These are phyloP conservation scores for Lucinisca nassula DNA, from an alignment of 2,888 invertebrate genomes.

Conservation along the genomic window DNA sequence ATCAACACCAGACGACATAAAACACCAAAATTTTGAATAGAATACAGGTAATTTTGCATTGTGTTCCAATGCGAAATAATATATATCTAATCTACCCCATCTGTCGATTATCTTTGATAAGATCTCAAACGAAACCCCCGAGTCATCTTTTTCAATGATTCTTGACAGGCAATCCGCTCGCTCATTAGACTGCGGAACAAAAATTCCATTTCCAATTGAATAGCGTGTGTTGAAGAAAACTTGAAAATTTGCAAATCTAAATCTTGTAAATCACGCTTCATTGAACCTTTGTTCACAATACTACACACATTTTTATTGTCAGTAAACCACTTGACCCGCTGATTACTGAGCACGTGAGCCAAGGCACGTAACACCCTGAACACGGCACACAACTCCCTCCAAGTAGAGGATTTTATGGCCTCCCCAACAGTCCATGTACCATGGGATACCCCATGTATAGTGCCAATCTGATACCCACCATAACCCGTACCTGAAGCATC, in stretches of 20 bases:
- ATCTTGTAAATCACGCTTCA: conserved; percentile 45
- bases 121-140: conserved; percentile 16
- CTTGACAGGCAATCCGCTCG: conserved; percentile 24
- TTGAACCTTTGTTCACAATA: conserved; percentile 32
- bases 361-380: conserved; percentile 25
- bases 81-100: conserved; percentile 52
- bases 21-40: conserved; percentile 58
- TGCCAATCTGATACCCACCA: conserved; percentile 39
- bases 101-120: conserved; percentile 1
- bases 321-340: conserved; percentile 48
- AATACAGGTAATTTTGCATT: conserved; percentile 51
- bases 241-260: conserved; percentile 28
- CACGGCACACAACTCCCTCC: conserved; percentile 39
- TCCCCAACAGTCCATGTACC: conserved; percentile 22
- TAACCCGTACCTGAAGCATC: conserved; percentile 23
- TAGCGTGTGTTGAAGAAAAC: background rate
- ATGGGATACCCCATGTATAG: conserved; percentile 23
- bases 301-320: conserved; percentile 28
- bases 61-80: conserved; percentile 56
- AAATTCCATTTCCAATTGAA: conserved; percentile 35
- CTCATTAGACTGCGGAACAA: conserved; percentile 9
- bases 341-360: conserved; percentile 13
- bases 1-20: conserved; percentile 31
- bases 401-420: conserved; percentile 30
- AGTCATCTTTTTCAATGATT: conserved; percentile 40